Evolutionary conservation across 2,888 invertebrate genomes (phyloP).

Genomic region (Eledona agricola): DNA sequence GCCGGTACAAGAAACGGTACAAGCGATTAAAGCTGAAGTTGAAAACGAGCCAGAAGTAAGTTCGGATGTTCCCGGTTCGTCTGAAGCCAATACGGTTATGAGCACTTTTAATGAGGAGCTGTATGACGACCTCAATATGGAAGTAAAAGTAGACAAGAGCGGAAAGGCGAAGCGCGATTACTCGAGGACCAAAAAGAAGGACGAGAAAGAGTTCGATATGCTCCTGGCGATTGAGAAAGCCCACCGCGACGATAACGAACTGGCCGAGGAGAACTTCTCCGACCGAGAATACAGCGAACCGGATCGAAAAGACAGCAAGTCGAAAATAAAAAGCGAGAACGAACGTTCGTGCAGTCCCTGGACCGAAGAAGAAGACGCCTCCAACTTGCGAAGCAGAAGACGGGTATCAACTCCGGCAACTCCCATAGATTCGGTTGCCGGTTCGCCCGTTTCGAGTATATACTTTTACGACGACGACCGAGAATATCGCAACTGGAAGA

Average conservation of each 20-base stretch:
- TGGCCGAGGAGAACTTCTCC: constrained; percentile 51
- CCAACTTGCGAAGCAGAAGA: constrained; percentile 46
- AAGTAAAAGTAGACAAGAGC: constrained; percentile 70
- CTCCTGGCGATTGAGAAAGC: constrained; percentile 59
- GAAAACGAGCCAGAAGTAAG: constrained; percentile 40
- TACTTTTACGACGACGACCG: constrained; percentile 74
- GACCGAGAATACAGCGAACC: constrained; percentile 49
- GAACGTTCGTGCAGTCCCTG: constrained; percentile 68
- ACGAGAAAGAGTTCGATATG: constrained; percentile 63
- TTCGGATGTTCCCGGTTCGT: constrained; percentile 46
- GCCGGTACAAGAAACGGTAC: constrained; percentile 11
- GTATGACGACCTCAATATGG: constrained; percentile 69
- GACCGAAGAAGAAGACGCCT: constrained; percentile 65
- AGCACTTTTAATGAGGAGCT: constrained; percentile 55
- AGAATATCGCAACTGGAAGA: constrained; percentile 86
- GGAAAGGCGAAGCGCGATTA: constrained; percentile 72
- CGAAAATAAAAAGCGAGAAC: constrained; percentile 61
- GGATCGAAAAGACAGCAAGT: constrained; percentile 49
- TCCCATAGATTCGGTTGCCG: constrained; percentile 70
- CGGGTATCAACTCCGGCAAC: constrained; percentile 65
- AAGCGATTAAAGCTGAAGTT: constrained; percentile 17
- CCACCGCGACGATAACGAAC: constrained; percentile 55
- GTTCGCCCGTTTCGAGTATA: constrained; percentile 66
- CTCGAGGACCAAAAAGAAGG: constrained; percentile 64
- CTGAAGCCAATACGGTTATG: constrained; percentile 37